Percentiles rank a stretch among this genome's conserved stretches.
Conservation (phyloP, 2,888 invertebrate genomes). For the Notodonta dromedarius region DNA sequence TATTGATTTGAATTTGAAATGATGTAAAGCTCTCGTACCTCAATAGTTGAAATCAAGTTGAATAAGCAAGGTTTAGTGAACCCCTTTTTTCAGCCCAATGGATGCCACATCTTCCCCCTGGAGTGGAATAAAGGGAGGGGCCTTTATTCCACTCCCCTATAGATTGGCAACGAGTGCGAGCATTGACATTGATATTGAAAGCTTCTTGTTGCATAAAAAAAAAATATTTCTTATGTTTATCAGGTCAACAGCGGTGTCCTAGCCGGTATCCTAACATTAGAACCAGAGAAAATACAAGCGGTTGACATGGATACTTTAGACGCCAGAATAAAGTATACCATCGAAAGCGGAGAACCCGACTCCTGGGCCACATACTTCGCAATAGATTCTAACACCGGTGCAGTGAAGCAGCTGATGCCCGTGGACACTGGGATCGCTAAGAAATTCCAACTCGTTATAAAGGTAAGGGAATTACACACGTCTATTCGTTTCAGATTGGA, state of each 20-base stretch:
- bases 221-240: conserved; percentile 9
- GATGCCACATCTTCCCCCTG: no score
- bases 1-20: neutral
- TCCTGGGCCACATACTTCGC: conserved; percentile 92
- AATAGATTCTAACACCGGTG: conserved; percentile 91
- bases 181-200: no score
- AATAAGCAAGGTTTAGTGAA: no score
- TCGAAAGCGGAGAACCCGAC: conserved; percentile 91
- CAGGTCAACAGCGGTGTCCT: conserved; percentile 92
- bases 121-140: no score
- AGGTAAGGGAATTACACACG: conserved; percentile 73
- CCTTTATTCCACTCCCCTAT: no score
- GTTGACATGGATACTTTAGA: conserved; percentile 95
- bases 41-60: no score
- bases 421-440: conserved; percentile 92
- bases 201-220: no score
- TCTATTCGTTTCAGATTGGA: no score
- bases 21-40: no score
- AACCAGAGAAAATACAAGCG: conserved; percentile 95
- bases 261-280: conserved; percentile 92
- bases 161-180: no score
- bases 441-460: conserved; percentile 91
- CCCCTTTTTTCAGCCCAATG: no score
- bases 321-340: conserved; percentile 91
- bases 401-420: conserved; percentile 91